These are phyloP conservation scores for Chanos chanos DNA, from an alignment of 2,797 vertebrate genomes.

Conservation along the genomic window DNA sequence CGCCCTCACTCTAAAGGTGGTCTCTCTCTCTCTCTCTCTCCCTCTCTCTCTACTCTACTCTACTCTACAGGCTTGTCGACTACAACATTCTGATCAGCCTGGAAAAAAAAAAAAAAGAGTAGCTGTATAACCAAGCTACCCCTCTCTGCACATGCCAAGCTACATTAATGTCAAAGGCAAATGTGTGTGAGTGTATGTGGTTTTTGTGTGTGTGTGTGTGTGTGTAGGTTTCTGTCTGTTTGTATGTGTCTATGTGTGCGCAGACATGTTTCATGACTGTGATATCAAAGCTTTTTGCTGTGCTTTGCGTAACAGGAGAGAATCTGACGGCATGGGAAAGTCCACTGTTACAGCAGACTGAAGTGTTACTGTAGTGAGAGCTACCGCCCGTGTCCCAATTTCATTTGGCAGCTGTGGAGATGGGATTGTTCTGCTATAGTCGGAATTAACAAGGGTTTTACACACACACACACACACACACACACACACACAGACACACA, in stretches of 20 bases:
- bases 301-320: not conserved
- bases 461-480: not conserved
- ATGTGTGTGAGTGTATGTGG: slow-evolving; percentile 1
- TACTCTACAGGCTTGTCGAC: not conserved
- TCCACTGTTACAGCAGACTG: slow-evolving; percentile 5
- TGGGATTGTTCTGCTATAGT: slow-evolving; percentile 17
- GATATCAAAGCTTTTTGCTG: slow-evolving; percentile 10
- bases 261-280: slow-evolving; percentile 3
- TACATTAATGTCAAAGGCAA: slow-evolving; percentile 9
- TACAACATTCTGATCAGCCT: no score
- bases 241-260: not conserved
- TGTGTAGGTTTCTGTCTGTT: not conserved
- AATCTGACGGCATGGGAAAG: slow-evolving; percentile 15
- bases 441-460: not conserved
- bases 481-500: not conserved
- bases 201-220: not conserved
- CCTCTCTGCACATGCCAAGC: slow-evolving; percentile 3
- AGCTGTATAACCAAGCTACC: no score
- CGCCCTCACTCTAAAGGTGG: not conserved
- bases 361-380: slow-evolving; percentile 11
- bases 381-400: slow-evolving; percentile 32
- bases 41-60: slow-evolving; percentile 11
- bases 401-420: slow-evolving; percentile 36
- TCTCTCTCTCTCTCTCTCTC: not conserved
- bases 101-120: no score